phyloP scores from a whole-genome alignment of 2,797 vertebrate genomes.

The Sylvia borin region DNA sequence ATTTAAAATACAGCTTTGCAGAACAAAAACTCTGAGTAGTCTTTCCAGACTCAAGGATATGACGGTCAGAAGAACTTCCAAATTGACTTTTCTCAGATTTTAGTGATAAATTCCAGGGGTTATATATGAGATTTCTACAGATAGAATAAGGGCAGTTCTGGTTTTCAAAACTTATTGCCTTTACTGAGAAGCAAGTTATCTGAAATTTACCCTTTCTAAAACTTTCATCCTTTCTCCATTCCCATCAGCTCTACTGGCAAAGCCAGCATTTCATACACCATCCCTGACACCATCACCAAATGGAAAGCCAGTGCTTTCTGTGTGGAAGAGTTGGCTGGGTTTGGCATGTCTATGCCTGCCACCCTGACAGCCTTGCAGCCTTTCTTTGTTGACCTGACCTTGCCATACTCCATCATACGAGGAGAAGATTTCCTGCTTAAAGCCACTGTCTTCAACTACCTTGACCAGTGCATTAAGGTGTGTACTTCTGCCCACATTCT shows the following conservation, averaged over 20 bases:
- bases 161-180: neutral
- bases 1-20: neutral
- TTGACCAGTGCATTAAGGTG: slow-evolving; percentile 81
- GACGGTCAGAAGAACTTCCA: neutral
- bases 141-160: neutral
- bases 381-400: slow-evolving; percentile 84
- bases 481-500: neutral
- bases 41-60: neutral
- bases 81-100: neutral
- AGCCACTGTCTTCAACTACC: slow-evolving; percentile 82
- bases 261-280: slow-evolving; percentile 35
- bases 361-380: slow-evolving; percentile 80
- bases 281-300: slow-evolving; percentile 87
- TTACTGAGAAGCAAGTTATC: neutral
- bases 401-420: slow-evolving; percentile 83
- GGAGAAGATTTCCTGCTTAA: slow-evolving; percentile 84
- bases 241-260: slow-evolving; percentile 58
- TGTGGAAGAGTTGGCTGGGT: slow-evolving; percentile 71
- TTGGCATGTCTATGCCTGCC: slow-evolving; percentile 79
- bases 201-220: neutral
- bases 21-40: neutral
- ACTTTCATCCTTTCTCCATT: neutral
- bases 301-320: slow-evolving; percentile 88
- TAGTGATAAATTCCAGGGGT: neutral
- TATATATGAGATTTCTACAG: neutral